phyloP scores from a whole-genome alignment of 2,113 vertebrate genomes.

The Thomomys bottae region DNA sequence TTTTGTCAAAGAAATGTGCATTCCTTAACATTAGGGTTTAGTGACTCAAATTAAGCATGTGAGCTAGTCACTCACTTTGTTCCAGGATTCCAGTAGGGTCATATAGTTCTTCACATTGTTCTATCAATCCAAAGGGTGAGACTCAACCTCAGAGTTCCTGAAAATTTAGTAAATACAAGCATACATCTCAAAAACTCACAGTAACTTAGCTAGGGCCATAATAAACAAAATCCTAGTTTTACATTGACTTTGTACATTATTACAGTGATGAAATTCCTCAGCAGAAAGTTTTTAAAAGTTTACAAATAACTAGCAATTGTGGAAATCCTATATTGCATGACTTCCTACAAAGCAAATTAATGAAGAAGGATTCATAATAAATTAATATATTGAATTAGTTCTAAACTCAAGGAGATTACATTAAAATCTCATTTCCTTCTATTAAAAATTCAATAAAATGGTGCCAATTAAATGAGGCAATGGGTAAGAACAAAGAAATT shows the following conservation, averaged over 20 bases:
- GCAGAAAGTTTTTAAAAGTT: constrained; percentile 45
- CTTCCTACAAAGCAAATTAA: constrained; percentile 78
- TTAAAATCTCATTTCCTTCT: constrained; percentile 87
- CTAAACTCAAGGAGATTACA: constrained; percentile 82
- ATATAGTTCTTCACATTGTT: not conserved
- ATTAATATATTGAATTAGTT: constrained; percentile 84
- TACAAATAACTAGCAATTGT: constrained; percentile 62
- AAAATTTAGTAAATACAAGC: constrained; percentile 16
- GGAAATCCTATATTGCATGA: constrained; percentile 71
- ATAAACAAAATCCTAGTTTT: constrained; percentile 39
- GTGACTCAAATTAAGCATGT: constrained; percentile 33
- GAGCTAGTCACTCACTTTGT: not conserved
- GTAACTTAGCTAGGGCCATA: constrained; percentile 40
- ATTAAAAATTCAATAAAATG: constrained; percentile 86
- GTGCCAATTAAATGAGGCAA: constrained; percentile 83
- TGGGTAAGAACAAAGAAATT: constrained; percentile 79
- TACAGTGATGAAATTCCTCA: constrained; percentile 4
- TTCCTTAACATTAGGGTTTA: not conserved
- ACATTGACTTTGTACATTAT: not conserved
- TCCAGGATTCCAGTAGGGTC: not conserved
- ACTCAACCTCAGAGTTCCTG: not conserved
- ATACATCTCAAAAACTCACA: constrained; percentile 24
- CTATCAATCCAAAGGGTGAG: not conserved
- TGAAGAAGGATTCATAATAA: constrained; percentile 82
- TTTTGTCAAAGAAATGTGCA: not conserved